Conservation (phyloP, 1,140 invertebrate genomes). For the Drosophila leontia region DNA sequence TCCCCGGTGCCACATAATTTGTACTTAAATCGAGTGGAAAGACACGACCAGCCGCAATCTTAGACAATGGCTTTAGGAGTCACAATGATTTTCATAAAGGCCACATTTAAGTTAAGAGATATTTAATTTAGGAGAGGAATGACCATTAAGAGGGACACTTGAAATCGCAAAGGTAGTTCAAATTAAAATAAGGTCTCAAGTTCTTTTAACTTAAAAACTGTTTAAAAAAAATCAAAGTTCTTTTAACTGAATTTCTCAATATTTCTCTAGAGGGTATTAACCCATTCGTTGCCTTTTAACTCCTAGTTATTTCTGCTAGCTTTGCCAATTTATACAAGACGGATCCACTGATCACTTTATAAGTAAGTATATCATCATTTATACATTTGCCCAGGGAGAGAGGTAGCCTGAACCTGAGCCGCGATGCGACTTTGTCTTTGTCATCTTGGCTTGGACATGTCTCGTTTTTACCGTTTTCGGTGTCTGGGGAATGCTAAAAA, state of each 20-base stretch:
- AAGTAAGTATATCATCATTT: constrained; percentile 75
- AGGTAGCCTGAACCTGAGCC: neutral
- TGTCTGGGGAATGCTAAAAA: constrained; percentile 75
- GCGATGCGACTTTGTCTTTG: constrained; percentile 36
- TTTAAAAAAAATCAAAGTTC: neutral
- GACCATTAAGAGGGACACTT: neutral
- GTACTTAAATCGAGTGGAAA: constrained; percentile 62
- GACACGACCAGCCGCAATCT: constrained; percentile 20
- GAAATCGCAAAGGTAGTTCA: neutral
- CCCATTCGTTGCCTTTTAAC: neutral
- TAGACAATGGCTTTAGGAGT: constrained; percentile 19
- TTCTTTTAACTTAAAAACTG: neutral
- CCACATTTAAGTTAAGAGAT: constrained; percentile 42
- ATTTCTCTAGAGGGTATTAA: neutral
- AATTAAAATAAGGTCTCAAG: no score
- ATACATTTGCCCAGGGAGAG: constrained; percentile 38
- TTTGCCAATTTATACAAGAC: constrained; percentile 59
- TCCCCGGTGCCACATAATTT: constrained; percentile 71
- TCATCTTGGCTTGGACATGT: constrained; percentile 40
- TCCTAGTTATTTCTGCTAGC: constrained; percentile 18
- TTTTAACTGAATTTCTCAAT: no score
- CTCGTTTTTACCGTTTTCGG: constrained; percentile 77
- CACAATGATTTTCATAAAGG: constrained; percentile 59
- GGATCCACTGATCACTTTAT: constrained; percentile 66
- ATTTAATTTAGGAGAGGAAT: neutral